Evolutionary conservation across 2,888 invertebrate genomes (phyloP), one percentile per base, ranked within the genome.

Genomic region (Synergus gifuensis): DNA sequence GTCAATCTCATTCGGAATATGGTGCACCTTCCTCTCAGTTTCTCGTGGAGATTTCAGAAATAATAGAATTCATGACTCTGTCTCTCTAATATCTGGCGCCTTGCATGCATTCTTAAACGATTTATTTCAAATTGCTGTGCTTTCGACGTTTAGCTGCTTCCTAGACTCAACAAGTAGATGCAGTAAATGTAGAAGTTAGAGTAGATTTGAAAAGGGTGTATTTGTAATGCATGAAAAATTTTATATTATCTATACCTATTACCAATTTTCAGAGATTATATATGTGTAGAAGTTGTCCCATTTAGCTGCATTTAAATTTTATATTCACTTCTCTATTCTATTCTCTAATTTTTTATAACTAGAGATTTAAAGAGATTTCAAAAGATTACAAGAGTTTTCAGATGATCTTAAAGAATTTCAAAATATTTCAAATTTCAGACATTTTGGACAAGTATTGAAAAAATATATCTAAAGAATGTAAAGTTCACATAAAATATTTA

Each of bases 81-180:
- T 89, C 90, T 88, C 88, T 89, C 89, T 90, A 86, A 88, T 84
- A 80, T 87, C 86, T 87, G 87, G 84, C 86, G 85, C 86, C 86
- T 87, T 87, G 90, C 87, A 87, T 86, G 85, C 77, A 76, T 63
- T 36, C 79, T 64, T 16, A 36, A 67, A 67, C 16, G n/a, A 73
- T 49, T 69, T 14, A 28, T 46, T 49, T 69, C 5, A 8, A 46
- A 73, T 54, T 36, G 5, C 36, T 36, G 28, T 54, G 73, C 73
- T 73, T 73, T 69, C n/a, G n/a, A 73, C 73, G 73, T 49, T 28
- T 73, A 73, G 54, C 12, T 69, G 73, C 73, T 73, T 36, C 36
- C 9, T 54, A 73, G 12, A 73, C n/a, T 54, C 49, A 49, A 36
- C 49, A 73, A 73, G 73, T 73, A 54, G 73, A 73, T 60, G 60